These are phyloP conservation scores for Fabriciana adippe DNA, from an alignment of 2,888 invertebrate species.

Conservation along the genomic window DNA sequence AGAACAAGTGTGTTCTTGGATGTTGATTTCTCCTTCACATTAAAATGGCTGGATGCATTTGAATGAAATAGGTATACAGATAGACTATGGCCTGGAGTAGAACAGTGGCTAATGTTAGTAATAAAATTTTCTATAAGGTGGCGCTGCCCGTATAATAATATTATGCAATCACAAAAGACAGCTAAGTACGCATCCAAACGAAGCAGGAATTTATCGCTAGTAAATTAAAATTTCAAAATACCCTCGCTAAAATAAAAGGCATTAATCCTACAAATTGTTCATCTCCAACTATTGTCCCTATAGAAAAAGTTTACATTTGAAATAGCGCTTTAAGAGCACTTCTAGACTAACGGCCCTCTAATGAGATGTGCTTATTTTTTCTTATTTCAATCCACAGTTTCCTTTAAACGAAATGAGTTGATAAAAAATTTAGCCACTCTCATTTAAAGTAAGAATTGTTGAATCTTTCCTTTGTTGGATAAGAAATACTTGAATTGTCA, in stretches of 20 bases:
- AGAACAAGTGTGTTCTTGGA: no score
- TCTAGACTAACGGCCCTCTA: conserved; percentile 26
- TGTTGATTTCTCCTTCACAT: no score
- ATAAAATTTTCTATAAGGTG: no score
- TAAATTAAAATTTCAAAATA: not conserved
- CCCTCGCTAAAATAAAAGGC: not conserved
- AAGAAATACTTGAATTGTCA: conserved; percentile 20
- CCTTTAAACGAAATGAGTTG: conserved; percentile 25
- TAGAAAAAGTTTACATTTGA: conserved; percentile 22
- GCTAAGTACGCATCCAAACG: not conserved
- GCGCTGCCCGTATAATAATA: no score
- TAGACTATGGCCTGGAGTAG: no score
- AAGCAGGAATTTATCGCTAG: not conserved
- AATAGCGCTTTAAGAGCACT: conserved; percentile 22
- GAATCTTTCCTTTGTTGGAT: conserved; percentile 21
- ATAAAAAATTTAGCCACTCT: conserved; percentile 31
- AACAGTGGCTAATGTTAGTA: no score
- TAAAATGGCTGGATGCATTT: no score
- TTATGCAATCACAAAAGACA: not conserved
- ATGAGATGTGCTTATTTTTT: conserved; percentile 34
- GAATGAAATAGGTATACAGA: no score
- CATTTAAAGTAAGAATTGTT: conserved; percentile 29
- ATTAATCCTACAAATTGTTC: not conserved
- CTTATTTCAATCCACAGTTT: conserved; percentile 23
- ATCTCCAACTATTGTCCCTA: conserved; percentile 12